Evolutionary conservation across 2,113 vertebrate species (phyloP), one percentile per base, ranked within the genome.

Genomic region (Atrichornis clamosus): DNA sequence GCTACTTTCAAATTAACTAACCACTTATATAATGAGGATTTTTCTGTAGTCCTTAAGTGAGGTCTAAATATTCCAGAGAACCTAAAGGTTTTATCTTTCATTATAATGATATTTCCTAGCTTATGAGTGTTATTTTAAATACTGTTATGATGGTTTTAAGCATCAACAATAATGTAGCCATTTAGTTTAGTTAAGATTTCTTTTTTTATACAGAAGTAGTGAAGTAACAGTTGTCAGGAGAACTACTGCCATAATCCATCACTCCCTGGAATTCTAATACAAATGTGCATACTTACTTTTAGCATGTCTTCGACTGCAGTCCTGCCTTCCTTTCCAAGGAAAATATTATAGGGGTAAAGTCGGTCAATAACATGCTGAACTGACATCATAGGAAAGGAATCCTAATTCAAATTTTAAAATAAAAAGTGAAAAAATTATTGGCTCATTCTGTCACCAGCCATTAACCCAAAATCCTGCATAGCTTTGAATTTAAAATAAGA

Each of bases 321-420:
- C 87, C 82, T 98, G n/a, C 99, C 99, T 65, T 99, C 99, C 35
- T 98, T 98, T 44, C 98, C 98, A 91, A 99, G 93, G 92, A 99
- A 98, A 95, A 98, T 78, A 55, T 96, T 88, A 84, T 99, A 99
- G 2, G 99, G 99, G 95, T 99, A 99, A 87, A 99, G 98, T 72
- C 99, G 98, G 44, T 98, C 98, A 83, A 99, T 74, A 21, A 98
- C 84, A 87, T 98, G 98, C 77, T 99, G 98, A 50, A 97, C 75
- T 84, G 99, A 98, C 98, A 99, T 98, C 98, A 97, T 98, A 77
- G 99, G 99, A 94, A 99, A 99, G 37, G 95, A 90, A 92, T 99
- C 97, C 99, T 99, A 97, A 96, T 95, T 65, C 35, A 74, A 58
- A 94, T 68, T 15, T n/a, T 41, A 93, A 84, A 95, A 93, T 8